Conservation (phyloP, 1,140 invertebrate species). For the Parapsyche elsis region DNA sequence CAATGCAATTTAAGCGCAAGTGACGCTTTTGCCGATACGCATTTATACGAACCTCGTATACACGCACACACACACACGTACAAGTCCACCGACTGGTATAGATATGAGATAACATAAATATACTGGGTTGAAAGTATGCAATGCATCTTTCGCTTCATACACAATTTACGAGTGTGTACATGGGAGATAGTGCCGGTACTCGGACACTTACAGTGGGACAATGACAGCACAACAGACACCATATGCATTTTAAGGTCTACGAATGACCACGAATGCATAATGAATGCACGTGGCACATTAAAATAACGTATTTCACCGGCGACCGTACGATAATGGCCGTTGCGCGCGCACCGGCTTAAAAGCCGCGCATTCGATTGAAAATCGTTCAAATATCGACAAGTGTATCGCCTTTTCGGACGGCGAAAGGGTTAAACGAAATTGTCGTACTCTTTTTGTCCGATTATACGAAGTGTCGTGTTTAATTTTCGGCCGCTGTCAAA, state of each 20-base stretch:
- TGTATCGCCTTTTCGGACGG: neutral
- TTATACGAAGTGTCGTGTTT: neutral
- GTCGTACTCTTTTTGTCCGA: neutral
- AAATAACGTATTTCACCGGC: conserved; percentile 25
- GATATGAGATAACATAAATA: conserved; percentile 55
- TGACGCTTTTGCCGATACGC: conserved; percentile 38
- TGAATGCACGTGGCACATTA: conserved; percentile 32
- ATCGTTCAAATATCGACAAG: conserved; percentile 1
- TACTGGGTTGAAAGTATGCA: conserved; percentile 53
- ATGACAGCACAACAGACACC: conserved; percentile 41
- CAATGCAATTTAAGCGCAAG: neutral
- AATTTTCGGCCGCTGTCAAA: too few relatives aligned
- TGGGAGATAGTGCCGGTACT: conserved; percentile 33
- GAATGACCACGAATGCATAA: conserved; percentile 33
- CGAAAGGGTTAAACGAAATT: neutral
- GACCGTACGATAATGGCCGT: neutral
- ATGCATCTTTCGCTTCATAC: conserved; percentile 55
- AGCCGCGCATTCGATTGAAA: neutral
- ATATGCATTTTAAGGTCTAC: conserved; percentile 35
- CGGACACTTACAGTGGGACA: conserved; percentile 44
- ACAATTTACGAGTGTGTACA: conserved; percentile 52
- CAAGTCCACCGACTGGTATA: conserved; percentile 38
- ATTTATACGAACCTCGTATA: neutral
- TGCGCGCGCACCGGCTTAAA: neutral
- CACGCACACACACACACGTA: conserved; percentile 38